Conservation (phyloP, 2,113 vertebrate species). For the Myanophis thanlyinensis region DNA sequence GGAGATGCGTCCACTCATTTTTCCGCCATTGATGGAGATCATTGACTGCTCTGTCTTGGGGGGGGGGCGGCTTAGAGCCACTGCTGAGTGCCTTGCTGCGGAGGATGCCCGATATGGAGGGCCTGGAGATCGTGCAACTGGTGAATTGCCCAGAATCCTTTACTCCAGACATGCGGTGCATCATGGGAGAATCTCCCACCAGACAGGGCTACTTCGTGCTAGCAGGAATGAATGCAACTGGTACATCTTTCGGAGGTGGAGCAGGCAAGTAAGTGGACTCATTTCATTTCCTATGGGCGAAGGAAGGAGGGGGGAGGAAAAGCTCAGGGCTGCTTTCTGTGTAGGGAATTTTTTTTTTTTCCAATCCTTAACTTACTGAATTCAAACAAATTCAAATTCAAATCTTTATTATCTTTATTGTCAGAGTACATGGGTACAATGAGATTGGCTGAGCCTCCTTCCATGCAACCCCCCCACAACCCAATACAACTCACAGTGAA, state of each 20-base stretch:
- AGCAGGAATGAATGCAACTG: constrained; percentile 96
- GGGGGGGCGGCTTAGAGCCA: constrained; percentile 75
- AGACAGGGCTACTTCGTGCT: constrained; percentile 87
- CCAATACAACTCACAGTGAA: no score
- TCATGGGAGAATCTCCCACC: constrained; percentile 90
- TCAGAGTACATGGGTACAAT: no score
- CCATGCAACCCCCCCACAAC: no score
- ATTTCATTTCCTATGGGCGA: not conserved
- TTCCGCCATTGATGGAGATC: not conserved
- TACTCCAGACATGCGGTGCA: constrained; percentile 92
- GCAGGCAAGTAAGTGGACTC: constrained; percentile 87
- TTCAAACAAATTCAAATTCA: no score
- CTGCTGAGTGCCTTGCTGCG: constrained; percentile 86
- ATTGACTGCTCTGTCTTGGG: not conserved
- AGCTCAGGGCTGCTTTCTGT: not conserved
- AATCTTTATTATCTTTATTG: no score
- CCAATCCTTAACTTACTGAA: not conserved
- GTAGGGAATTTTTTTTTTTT: no score
- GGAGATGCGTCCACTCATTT: not conserved
- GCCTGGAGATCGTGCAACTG: constrained; percentile 89
- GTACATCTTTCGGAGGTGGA: constrained; percentile 89
- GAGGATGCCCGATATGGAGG: constrained; percentile 85
- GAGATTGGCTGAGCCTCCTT: no score
- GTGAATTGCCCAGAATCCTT: constrained; percentile 97
- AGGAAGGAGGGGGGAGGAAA: not conserved